Evolutionary conservation across 2,888 invertebrate genomes (phyloP).

Genomic region (Laothoe populi): DNA sequence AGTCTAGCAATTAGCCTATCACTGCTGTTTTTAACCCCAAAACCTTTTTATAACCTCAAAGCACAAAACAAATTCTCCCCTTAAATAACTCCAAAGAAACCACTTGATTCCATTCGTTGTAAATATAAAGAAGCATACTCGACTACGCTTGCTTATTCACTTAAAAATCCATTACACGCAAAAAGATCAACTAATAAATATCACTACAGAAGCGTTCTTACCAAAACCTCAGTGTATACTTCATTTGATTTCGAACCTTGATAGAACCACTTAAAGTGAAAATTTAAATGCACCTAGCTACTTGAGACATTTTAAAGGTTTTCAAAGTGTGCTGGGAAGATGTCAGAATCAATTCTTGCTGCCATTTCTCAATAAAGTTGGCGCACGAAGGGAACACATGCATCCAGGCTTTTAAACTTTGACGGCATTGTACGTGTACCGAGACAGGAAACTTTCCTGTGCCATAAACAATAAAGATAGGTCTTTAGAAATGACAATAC

Average conservation of each 20-base stretch:
- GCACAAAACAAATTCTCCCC: not conserved
- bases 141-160: constrained; percentile 70
- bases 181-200: constrained; percentile 80
- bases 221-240: constrained; percentile 45
- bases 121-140: constrained; percentile 43
- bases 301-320: constrained; percentile 64
- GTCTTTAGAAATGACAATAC: not conserved
- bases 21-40: not conserved
- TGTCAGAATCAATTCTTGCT: constrained; percentile 78
- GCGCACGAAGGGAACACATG: constrained; percentile 58
- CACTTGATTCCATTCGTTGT: constrained; percentile 42
- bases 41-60: too few species aligned
- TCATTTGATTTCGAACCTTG: constrained; percentile 40
- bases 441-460: constrained; percentile 42
- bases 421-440: constrained; percentile 54
- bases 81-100: not conserved
- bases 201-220: constrained; percentile 61
- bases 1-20: too few species aligned
- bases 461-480: constrained; percentile 18
- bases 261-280: constrained; percentile 21
- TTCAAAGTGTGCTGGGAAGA: constrained; percentile 69
- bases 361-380: constrained; percentile 82
- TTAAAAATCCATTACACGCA: constrained; percentile 82
- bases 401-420: constrained; percentile 79
- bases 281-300: constrained; percentile 32